Conservation (phyloP, 1,140 invertebrate species). For the Lordiphosa stackelbergi region DNA sequence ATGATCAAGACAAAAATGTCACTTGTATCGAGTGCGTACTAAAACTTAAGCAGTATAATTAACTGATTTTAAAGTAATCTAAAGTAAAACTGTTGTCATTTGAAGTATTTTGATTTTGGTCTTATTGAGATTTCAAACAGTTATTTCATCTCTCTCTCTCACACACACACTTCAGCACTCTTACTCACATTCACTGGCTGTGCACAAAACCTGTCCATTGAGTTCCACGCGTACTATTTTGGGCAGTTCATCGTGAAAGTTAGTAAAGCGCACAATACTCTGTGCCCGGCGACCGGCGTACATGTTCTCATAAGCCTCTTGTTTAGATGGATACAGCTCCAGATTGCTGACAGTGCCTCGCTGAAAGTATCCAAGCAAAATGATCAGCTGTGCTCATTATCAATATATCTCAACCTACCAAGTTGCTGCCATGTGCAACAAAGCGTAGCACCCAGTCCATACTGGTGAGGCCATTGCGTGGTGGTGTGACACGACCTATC, state of each 20-base stretch:
- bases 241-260: conserved; percentile 35
- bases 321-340: conserved; percentile 34
- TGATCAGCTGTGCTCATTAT: background rate
- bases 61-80: too few species aligned
- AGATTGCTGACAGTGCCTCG: conserved; percentile 29
- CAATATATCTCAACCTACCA: conserved; percentile 7
- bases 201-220: conserved; percentile 37
- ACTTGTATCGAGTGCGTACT: too few species aligned
- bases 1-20: too few species aligned
- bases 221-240: conserved; percentile 32
- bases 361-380: conserved; percentile 4
- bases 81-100: too few species aligned
- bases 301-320: conserved; percentile 25
- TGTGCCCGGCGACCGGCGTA: conserved; percentile 34
- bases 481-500: conserved; percentile 37
- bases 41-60: too few species aligned
- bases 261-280: conserved; percentile 29
- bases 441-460: conserved; percentile 39
- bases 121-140: too few species aligned
- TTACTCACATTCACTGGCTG: conserved; percentile 39
- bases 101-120: too few species aligned
- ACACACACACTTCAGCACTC: too few species aligned
- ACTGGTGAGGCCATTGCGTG: conserved; percentile 22
- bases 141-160: too few species aligned
- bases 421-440: conserved; percentile 9